Percentiles rank a stretch among this genome's conserved stretches.
phyloP scores from a whole-genome alignment of 2,797 vertebrate genomes.

The Gymnopithys bicolor region DNA sequence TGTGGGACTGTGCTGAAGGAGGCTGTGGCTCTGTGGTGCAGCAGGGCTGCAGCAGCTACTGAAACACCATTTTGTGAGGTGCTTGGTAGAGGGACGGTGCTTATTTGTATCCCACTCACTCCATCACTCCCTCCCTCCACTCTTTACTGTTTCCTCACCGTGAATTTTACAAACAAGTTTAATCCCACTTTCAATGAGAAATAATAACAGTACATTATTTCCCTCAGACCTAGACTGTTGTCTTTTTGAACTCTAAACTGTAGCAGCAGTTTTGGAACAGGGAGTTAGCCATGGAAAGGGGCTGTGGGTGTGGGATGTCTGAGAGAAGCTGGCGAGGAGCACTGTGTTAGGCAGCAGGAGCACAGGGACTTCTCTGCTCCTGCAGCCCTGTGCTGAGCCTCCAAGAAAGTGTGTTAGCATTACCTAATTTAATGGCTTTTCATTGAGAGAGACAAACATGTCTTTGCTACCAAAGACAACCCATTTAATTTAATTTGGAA shows the following conservation, averaged over 20 bases:
- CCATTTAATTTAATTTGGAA: conserved; percentile 5
- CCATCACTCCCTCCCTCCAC: rapidly evolving
- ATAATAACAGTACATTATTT: neutral
- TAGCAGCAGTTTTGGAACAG: neutral
- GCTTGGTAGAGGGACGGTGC: neutral
- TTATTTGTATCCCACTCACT: neutral
- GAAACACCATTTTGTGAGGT: conserved; percentile 1
- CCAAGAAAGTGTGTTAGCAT: conserved; percentile 5
- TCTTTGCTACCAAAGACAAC: conserved; percentile 23
- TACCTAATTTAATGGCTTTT: conserved; percentile 31
- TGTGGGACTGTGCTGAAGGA: neutral
- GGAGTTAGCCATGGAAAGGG: neutral
- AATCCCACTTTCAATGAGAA: neutral
- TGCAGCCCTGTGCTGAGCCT: neutral
- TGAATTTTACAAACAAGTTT: neutral
- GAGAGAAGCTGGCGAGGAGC: neutral
- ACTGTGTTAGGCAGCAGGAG: neutral
- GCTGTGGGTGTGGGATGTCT: neutral
- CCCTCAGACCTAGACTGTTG: neutral
- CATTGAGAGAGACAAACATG: neutral
- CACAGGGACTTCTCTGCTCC: neutral
- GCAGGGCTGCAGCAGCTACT: neutral
- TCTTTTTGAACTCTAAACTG: conserved; percentile 24
- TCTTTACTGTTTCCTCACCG: neutral
- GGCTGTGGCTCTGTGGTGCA: neutral